These are phyloP conservation scores for Phalloptychus januarius DNA, from an alignment of 2,797 vertebrate species.

Conservation along the genomic window DNA sequence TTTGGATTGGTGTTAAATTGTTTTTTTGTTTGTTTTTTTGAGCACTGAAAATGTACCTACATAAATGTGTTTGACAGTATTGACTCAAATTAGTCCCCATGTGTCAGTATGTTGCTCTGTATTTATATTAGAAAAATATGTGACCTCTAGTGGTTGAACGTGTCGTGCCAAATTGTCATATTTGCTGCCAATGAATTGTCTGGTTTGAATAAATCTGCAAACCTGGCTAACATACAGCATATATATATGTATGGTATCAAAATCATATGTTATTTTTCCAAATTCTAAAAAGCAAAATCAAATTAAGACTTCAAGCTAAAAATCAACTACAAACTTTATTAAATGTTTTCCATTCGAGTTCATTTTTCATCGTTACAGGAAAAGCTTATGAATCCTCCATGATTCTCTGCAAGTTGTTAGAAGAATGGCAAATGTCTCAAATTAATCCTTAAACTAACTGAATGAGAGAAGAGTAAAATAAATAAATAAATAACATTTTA, in stretches of 20 bases:
- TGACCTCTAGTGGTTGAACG: neutral
- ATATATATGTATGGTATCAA: neutral
- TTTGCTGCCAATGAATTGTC: neutral
- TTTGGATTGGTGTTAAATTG: neutral
- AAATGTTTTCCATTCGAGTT: neutral
- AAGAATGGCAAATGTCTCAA: neutral
- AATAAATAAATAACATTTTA: neutral
- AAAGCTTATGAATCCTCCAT: neutral
- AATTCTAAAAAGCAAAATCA: neutral
- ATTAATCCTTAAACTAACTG: neutral
- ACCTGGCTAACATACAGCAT: neutral
- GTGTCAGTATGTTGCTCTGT: neutral
- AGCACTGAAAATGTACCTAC: neutral
- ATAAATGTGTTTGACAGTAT: neutral
- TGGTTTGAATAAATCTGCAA: neutral
- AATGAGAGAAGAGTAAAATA: neutral
- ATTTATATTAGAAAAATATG: neutral
- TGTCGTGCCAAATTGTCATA: neutral
- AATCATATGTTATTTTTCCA: neutral
- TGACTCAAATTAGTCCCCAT: neutral
- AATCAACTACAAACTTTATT: neutral
- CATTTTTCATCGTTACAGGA: neutral
- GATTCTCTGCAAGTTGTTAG: neutral
- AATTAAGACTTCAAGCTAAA: neutral
- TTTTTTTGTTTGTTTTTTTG: neutral